Base-by-base conservation (phyloP, 2,888 invertebrate genomes). In the Gisinianus flammeolus region DNA sequence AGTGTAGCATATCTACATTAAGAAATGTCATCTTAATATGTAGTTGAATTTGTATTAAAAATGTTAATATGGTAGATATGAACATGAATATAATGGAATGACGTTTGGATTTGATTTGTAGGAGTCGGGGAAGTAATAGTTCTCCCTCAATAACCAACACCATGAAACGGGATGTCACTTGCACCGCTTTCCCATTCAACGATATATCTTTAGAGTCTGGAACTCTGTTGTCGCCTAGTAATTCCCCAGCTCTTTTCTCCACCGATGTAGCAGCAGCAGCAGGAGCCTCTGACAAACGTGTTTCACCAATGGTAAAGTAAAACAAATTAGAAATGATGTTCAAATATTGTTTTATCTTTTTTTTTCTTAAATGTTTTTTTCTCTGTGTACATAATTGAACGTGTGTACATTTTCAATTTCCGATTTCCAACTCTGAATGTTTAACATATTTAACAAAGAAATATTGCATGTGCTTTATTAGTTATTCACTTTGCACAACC, bases 111-210 rank as follows among this genome's bases (percentile, higher is more conserved):
- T n/a, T n/a, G 44, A 44, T 12, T 26, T 33, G 24, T n/a, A 69
- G 76, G 33, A 76, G 76, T 58, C 58, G 52, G 30, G 69, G 62
- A 16, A 76, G 76, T 44, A 54, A 69, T 24, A 76, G 68, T 26
- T 73, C 69, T 28, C 62, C 22, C 28, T 31, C 33, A 35, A 62
- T 31, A 62, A 35, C 44, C n/a, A 26, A 19, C 58, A 3, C 56
- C 5, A 54, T 33, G 58, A 62, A 30, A 22, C 64, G 31, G 44
- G 33, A 35, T 16, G 16, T n/a, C 16, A n/a, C 54, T 1, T 62
- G 62, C 16, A 26, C 12, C 2, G 62, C 22, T 10, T 31, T 24
- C 67, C 19, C 5, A 31, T 33, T 58, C 58, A 56, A 16, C 12
- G 72, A 72, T 31, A 58, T 12, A n/a, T 31, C n/a, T 28, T 0